Evolutionary conservation across 2,797 vertebrate genomes (phyloP).

Genomic region (Cephalopachus bancanus): DNA sequence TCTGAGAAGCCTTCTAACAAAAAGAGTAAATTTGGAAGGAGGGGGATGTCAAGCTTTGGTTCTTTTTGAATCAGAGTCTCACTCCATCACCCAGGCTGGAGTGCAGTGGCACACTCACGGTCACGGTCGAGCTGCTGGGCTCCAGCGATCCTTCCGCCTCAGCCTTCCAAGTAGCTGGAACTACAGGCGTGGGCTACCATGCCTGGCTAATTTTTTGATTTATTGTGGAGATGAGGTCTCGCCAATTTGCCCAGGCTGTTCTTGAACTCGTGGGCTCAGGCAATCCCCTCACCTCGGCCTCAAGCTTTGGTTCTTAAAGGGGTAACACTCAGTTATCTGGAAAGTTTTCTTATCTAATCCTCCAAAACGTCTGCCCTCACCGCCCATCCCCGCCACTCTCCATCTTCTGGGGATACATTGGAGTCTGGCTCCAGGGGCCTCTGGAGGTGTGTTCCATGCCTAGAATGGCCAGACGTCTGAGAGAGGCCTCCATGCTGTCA

Average conservation of each 20-base stretch:
- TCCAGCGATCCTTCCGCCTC: too few relatives aligned
- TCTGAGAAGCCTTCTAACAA: not conserved
- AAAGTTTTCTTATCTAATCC: not conserved
- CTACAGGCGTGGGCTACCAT: too few relatives aligned
- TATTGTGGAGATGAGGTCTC: too few relatives aligned
- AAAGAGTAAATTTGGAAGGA: not conserved
- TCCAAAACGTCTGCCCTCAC: not conserved
- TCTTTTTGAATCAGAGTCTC: too few relatives aligned
- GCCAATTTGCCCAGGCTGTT: too few relatives aligned
- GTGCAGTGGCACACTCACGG: too few relatives aligned
- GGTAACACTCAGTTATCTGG: conserved; percentile 17
- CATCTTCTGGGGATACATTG: not conserved
- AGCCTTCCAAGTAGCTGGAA: too few relatives aligned
- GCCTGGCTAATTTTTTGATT: too few relatives aligned
- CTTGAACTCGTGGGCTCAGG: too few relatives aligned
- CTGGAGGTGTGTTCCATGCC: not conserved
- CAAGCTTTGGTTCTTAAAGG: not conserved
- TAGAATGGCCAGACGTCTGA: too few relatives aligned
- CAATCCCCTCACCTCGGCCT: not conserved
- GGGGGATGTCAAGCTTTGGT: not conserved
- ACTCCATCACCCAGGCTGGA: too few relatives aligned
- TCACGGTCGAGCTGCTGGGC: too few relatives aligned
- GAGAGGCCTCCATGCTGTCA: not conserved
- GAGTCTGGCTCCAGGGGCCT: not conserved
- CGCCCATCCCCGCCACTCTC: not conserved